These are phyloP conservation scores for Tragelaphus oryx DNA, from an alignment of 2,797 vertebrate species.

Conservation along the genomic window DNA sequence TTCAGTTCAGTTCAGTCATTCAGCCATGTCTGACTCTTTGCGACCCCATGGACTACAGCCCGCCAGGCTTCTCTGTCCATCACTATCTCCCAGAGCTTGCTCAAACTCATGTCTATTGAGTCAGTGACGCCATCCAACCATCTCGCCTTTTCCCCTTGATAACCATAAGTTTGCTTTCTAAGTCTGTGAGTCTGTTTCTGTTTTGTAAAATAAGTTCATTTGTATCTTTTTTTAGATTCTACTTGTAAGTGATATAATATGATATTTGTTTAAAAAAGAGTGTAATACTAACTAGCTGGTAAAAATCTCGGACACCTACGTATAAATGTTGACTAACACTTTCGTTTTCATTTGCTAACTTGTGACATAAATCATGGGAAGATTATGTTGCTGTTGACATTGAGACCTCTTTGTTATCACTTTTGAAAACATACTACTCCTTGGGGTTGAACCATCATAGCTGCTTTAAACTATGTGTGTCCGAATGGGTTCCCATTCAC, in stretches of 20 bases:
- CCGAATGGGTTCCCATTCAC: not conserved
- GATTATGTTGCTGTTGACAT: not conserved
- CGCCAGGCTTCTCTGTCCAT: not conserved
- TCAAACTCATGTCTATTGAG: not conserved
- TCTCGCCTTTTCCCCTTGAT: not conserved
- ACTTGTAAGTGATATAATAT: not conserved
- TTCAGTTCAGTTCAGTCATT: not conserved
- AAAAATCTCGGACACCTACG: not conserved
- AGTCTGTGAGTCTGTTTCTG: not conserved
- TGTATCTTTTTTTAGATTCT: not conserved
- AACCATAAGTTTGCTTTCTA: not conserved
- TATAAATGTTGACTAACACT: not conserved
- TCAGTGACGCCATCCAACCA: not conserved
- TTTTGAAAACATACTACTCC: not conserved
- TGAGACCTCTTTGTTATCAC: not conserved
- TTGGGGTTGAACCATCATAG: not conserved
- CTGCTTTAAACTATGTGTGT: not conserved
- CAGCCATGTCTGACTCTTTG: not conserved
- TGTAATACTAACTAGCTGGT: not conserved
- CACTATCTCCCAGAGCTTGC: not conserved
- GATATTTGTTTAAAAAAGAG: not conserved
- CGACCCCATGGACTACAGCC: not conserved
- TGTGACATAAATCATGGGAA: not conserved
- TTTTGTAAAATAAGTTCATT: not conserved
- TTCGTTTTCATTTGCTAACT: slow-evolving; percentile 10